Base-by-base conservation (phyloP, 2,797 vertebrate genomes). In the Lepidocolaptes lacrymiger region DNA sequence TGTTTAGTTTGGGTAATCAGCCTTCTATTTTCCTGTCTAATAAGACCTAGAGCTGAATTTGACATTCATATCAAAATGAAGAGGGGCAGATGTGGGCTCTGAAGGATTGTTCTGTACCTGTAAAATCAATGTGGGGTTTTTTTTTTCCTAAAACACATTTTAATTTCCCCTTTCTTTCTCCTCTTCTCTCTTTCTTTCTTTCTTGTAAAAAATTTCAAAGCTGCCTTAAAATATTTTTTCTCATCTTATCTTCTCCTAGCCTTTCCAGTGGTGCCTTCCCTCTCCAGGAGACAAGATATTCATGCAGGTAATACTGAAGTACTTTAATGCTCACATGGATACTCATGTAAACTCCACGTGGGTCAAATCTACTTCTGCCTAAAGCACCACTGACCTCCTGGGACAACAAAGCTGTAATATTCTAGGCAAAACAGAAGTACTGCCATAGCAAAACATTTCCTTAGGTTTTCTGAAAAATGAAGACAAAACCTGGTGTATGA, bases 291-390 rank as follows among this genome's bases (percentile, higher is more conserved):
- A 71, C 30, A 84, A 41, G 48, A 62, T 78, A 41, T 68, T 88
- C 9, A 34, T 56, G 19, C 15, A 81, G 23, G 20, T 55, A 88
- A 69, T n/a, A 52, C 39, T 88, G 77, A 91, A 79, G 69, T 44
- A 74, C 24, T 61, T 72, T 58, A 77, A 36, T 34, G 48, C 26
- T 84, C 32, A 37, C 26, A 41, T 7, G 5, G 77, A 79, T 44
- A 43, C 20, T 79, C 59, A 46, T 13, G 14, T 56, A 81, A 84
- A 86, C 10, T 69, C 32, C 44, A 34, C 0, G 36, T 76, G 66
- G 69, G 66, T 67, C 67, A 94, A 90, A 93, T 64, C 80, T 75
- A 9, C 13, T 79, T 59, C 66, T 94, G 80, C 79, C 88, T 82
- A 79, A 55, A 86, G 89, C 73, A 78, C 19, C 13, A 23, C 44